phyloP scores from a whole-genome alignment of 2,888 invertebrate species.

The Ischnura elegans region DNA sequence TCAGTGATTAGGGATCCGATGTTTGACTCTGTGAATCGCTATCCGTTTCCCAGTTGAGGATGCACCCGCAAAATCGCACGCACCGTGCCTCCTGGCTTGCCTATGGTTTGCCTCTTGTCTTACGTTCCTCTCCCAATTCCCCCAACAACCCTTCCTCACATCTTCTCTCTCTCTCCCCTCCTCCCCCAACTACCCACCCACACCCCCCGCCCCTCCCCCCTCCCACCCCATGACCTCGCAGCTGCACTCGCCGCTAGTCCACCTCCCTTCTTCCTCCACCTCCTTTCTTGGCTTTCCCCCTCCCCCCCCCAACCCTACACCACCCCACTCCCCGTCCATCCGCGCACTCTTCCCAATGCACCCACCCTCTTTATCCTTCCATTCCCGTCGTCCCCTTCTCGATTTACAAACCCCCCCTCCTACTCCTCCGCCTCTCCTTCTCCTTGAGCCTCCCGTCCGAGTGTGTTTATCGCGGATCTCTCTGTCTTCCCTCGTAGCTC shows the following conservation, averaged over 20 bases:
- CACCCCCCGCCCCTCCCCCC: not conserved
- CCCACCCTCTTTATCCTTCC: not conserved
- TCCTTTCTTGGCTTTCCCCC: not conserved
- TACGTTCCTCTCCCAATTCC: not conserved
- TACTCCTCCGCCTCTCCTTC: not conserved
- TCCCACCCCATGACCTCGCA: not conserved
- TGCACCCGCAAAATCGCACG: no score
- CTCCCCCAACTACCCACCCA: not conserved
- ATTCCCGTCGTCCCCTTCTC: constrained; percentile 32
- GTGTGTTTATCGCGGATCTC: not conserved
- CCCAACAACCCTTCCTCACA: not conserved
- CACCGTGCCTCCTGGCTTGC: not conserved
- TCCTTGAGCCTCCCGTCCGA: not conserved
- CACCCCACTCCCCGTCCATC: not conserved
- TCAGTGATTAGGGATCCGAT: no score
- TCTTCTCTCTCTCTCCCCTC: not conserved
- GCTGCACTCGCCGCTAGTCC: not conserved
- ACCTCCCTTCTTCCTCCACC: not conserved
- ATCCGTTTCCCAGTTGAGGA: no score
- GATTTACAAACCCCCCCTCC: not conserved
- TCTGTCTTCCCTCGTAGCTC: constrained; percentile 20
- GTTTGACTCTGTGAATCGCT: no score
- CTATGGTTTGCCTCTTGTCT: not conserved
- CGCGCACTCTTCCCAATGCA: not conserved
- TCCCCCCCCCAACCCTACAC: not conserved